A percentile compares a stretch with the other conserved stretches of the same genome.
Conservation (phyloP, 2,113 vertebrate species). For the Seriola aureovittata region DNA sequence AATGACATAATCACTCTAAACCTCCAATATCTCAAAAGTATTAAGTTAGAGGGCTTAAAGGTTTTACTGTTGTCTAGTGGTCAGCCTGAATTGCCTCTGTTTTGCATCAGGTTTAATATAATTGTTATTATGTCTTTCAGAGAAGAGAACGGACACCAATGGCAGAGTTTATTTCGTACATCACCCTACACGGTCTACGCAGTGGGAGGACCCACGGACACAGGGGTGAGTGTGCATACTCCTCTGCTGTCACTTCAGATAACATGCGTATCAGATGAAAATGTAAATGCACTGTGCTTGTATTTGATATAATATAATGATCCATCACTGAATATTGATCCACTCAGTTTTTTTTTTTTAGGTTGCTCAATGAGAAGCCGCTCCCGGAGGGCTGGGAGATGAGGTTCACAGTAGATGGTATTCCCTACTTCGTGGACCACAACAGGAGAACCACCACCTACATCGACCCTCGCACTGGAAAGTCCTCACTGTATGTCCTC, state of each 20-base stretch:
- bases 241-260: neutral
- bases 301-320: neutral
- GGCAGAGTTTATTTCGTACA: slow-evolving; percentile 98
- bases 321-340: neutral
- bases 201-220: slow-evolving; percentile 97
- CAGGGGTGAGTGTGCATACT: slow-evolving; percentile 88
- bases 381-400: slow-evolving; percentile 99
- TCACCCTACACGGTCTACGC: slow-evolving; percentile 94
- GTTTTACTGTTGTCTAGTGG: neutral
- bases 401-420: slow-evolving; percentile 98
- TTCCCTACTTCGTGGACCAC: slow-evolving; percentile 99
- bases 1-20: neutral
- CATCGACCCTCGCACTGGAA: slow-evolving; percentile 97
- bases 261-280: neutral
- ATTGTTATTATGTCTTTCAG: slow-evolving; percentile 70
- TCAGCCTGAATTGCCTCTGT: neutral
- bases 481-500: slow-evolving; percentile 93
- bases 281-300: neutral
- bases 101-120: neutral
- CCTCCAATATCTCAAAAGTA: neutral
- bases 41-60: neutral
- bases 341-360: slow-evolving; percentile 49
- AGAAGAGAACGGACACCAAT: slow-evolving; percentile 95
- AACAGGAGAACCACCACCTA: slow-evolving; percentile 97
- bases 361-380: slow-evolving; percentile 96